phyloP scores from a whole-genome alignment of 2,888 invertebrate species.

The Drosophila barbarae region DNA sequence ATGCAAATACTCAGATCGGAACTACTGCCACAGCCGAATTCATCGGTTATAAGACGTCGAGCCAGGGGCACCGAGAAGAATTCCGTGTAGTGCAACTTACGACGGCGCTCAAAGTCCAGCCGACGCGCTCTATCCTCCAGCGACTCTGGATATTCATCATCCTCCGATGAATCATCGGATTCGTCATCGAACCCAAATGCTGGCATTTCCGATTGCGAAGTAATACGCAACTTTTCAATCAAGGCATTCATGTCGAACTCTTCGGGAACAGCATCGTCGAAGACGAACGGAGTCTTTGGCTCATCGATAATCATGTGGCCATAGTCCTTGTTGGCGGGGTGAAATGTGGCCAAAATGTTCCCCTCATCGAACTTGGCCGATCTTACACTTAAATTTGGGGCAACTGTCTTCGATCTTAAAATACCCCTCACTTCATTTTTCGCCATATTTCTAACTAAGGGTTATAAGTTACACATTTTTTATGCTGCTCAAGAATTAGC shows the following conservation, averaged over 20 bases:
- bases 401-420: slow-evolving; percentile 24
- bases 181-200: slow-evolving; percentile 77
- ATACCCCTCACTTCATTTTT: slow-evolving; percentile 37
- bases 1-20: slow-evolving; percentile 64
- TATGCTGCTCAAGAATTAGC: background rate
- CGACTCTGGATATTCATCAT: slow-evolving; percentile 83
- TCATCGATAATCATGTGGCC: slow-evolving; percentile 99
- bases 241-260: slow-evolving; percentile 85
- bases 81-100: slow-evolving; percentile 98
- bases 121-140: slow-evolving; percentile 85
- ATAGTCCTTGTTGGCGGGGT: slow-evolving; percentile 98
- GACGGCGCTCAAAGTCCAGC: slow-evolving; percentile 92
- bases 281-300: slow-evolving; percentile 95
- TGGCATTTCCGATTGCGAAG: slow-evolving; percentile 76
- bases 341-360: slow-evolving; percentile 98
- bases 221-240: slow-evolving; percentile 84
- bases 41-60: slow-evolving; percentile 92
- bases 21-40: slow-evolving; percentile 89
- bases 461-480: background rate
- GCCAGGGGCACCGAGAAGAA: slow-evolving; percentile 95
- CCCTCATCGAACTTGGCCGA: slow-evolving; percentile 96
- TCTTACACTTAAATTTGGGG: slow-evolving; percentile 12
- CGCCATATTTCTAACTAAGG: slow-evolving; percentile 14
- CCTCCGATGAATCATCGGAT: slow-evolving; percentile 81
- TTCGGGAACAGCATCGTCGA: slow-evolving; percentile 81